Percentiles rank a stretch among this genome's conserved stretches.
These are phyloP conservation scores for Patella pellucida DNA, from an alignment of 2,888 invertebrate genomes.

Conservation along the genomic window DNA sequence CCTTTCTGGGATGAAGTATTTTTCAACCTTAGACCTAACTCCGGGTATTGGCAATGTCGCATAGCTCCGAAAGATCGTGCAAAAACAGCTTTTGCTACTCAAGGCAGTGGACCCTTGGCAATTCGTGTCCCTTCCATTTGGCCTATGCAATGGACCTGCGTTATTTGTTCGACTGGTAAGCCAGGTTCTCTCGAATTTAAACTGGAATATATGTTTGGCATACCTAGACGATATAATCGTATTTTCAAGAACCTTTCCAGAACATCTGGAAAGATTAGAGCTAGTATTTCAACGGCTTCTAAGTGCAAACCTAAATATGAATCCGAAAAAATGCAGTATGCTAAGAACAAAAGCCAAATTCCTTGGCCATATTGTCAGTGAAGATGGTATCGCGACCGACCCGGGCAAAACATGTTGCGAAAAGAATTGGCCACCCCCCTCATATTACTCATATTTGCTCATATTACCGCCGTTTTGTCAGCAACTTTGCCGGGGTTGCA, in stretches of 20 bases:
- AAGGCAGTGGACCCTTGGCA: slow-evolving; percentile 9
- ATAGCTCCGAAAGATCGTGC: slow-evolving; percentile 1
- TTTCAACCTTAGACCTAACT: background rate
- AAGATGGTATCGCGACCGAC: slow-evolving; percentile 18
- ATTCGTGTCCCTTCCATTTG: slow-evolving; percentile 11
- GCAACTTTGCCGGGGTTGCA: background rate
- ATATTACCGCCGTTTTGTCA: background rate
- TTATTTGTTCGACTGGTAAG: slow-evolving; percentile 22
- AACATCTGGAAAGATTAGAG: slow-evolving; percentile 3
- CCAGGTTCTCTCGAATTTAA: slow-evolving; percentile 2
- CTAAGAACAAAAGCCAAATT: background rate
- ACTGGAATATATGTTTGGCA: slow-evolving; percentile 15
- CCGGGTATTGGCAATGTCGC: slow-evolving; percentile 11
- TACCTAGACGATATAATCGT: slow-evolving; percentile 18
- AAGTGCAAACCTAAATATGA: slow-evolving; percentile 14
- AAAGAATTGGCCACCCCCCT: slow-evolving; percentile 11
- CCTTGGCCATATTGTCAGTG: slow-evolving; percentile 13
- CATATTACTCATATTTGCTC: no score
- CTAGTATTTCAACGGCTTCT: slow-evolving; percentile 9
- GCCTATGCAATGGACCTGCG: slow-evolving; percentile 19
- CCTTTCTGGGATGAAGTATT: background rate
- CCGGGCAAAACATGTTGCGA: slow-evolving; percentile 16
- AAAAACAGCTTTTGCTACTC: background rate
- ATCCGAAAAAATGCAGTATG: slow-evolving; percentile 19
- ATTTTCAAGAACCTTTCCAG: slow-evolving; percentile 4